Evolutionary conservation across 2,113 vertebrate species (phyloP).

Genomic region (Salvator merianae): DNA sequence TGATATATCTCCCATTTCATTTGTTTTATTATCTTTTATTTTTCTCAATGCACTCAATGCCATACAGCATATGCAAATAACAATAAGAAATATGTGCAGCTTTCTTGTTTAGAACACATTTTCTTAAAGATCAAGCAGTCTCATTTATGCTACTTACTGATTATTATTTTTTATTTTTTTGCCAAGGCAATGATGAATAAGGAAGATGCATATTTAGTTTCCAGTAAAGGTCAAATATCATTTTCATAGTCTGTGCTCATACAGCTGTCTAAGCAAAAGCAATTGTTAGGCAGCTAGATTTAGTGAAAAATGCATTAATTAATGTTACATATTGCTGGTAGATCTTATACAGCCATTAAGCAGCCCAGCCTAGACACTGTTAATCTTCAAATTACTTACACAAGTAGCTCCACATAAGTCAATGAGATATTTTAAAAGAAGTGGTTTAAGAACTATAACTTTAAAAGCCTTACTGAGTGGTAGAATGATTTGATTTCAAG

Average conservation of each 20-base stretch:
- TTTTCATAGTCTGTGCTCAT: slow-evolving; percentile 57
- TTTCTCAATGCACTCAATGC: slow-evolving; percentile 65
- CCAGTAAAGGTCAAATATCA: slow-evolving; percentile 57
- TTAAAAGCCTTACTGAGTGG: slow-evolving; percentile 8
- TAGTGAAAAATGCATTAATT: slow-evolving; percentile 51
- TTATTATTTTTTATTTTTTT: slow-evolving; percentile 50
- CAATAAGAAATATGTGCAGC: slow-evolving; percentile 40
- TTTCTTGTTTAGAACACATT: slow-evolving; percentile 62
- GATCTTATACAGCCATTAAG: slow-evolving; percentile 37
- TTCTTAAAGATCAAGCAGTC: slow-evolving; percentile 64
- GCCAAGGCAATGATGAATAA: slow-evolving; percentile 60
- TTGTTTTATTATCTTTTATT: slow-evolving; percentile 75
- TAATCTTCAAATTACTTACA: slow-evolving; percentile 7
- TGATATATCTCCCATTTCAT: slow-evolving; percentile 73
- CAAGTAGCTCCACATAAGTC: not conserved
- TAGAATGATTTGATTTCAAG: slow-evolving; percentile 4
- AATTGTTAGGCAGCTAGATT: slow-evolving; percentile 35
- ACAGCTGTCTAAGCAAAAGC: slow-evolving; percentile 48
- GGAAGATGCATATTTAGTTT: slow-evolving; percentile 58
- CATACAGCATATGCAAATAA: slow-evolving; percentile 71
- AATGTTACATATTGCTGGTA: slow-evolving; percentile 53
- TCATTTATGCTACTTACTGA: slow-evolving; percentile 56
- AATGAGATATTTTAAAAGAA: not conserved
- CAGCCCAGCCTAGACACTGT: slow-evolving; percentile 16
- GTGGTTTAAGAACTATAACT: not conserved